Evolutionary conservation across 2,797 vertebrate genomes (phyloP).

Genomic region (Petrocephalus schoutedeni): DNA sequence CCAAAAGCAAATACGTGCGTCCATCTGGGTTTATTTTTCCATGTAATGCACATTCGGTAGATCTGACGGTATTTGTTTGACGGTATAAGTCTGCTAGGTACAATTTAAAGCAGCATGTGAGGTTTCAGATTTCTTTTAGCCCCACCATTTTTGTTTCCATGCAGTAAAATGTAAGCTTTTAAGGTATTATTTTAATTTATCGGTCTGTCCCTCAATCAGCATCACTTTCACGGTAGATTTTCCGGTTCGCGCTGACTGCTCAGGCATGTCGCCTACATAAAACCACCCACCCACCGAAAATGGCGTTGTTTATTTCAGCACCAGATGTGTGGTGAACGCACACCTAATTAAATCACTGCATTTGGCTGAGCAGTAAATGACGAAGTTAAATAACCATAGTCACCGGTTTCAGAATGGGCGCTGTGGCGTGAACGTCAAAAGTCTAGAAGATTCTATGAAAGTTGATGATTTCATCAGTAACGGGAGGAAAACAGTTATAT

Average conservation of each 20-base stretch:
- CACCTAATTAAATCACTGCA: background rate
- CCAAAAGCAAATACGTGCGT: background rate
- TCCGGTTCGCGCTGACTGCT: background rate
- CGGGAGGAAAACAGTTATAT: background rate
- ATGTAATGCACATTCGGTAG: background rate
- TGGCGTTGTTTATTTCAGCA: background rate
- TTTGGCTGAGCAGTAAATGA: background rate
- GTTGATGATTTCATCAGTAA: conserved; percentile 2
- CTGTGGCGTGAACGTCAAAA: background rate
- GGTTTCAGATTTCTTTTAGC: background rate
- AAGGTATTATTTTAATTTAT: conserved; percentile 1
- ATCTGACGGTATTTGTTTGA: background rate
- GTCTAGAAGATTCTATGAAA: background rate
- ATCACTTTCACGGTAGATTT: background rate
- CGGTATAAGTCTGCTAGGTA: background rate
- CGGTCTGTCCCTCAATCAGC: background rate
- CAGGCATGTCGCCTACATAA: background rate
- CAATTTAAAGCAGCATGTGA: background rate
- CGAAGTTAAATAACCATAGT: background rate
- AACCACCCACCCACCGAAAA: background rate
- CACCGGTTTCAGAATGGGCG: background rate
- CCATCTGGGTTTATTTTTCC: background rate
- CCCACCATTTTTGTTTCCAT: background rate
- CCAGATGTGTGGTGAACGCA: background rate
- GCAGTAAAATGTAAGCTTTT: background rate